These are phyloP conservation scores for Lindbergichthys nudifrons DNA, from an alignment of 2,797 vertebrate species.

Conservation along the genomic window DNA sequence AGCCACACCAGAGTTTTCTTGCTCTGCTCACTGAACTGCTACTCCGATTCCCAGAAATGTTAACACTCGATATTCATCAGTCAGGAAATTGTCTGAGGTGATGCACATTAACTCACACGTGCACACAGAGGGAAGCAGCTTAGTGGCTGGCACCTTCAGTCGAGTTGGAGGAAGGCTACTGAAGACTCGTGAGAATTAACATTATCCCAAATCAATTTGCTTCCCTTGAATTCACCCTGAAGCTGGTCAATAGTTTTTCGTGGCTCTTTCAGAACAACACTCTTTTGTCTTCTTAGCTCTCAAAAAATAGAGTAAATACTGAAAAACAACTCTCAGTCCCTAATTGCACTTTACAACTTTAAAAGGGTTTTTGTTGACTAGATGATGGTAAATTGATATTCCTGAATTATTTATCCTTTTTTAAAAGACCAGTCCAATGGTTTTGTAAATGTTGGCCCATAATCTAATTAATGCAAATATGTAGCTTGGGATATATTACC, in stretches of 20 bases:
- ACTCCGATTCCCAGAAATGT: constrained; percentile 52
- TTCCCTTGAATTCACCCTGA: constrained; percentile 25
- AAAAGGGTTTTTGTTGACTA: not conserved
- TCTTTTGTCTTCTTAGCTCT: not conserved
- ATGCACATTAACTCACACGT: not conserved
- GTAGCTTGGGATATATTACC: constrained; percentile 1
- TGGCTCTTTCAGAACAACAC: constrained; percentile 7
- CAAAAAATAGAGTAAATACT: not conserved
- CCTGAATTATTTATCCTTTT: not conserved
- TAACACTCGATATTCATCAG: constrained; percentile 56
- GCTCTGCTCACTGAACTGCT: constrained; percentile 44
- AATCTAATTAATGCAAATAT: not conserved
- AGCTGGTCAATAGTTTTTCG: constrained; percentile 13
- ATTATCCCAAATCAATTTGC: constrained; percentile 22
- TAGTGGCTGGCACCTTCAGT: not conserved
- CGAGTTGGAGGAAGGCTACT: constrained; percentile 1
- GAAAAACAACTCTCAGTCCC: not conserved
- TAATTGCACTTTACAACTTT: constrained; percentile 35
- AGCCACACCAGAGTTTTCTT: constrained; percentile 65
- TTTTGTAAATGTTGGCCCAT: no score
- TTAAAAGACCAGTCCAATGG: not conserved
- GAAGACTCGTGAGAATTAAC: constrained; percentile 13
- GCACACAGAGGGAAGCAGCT: not conserved
- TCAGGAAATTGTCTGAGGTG: constrained; percentile 25
- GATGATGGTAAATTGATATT: not conserved